Base-by-base conservation (phyloP, 2,113 vertebrate genomes). In the Smithornis capensis region DNA sequence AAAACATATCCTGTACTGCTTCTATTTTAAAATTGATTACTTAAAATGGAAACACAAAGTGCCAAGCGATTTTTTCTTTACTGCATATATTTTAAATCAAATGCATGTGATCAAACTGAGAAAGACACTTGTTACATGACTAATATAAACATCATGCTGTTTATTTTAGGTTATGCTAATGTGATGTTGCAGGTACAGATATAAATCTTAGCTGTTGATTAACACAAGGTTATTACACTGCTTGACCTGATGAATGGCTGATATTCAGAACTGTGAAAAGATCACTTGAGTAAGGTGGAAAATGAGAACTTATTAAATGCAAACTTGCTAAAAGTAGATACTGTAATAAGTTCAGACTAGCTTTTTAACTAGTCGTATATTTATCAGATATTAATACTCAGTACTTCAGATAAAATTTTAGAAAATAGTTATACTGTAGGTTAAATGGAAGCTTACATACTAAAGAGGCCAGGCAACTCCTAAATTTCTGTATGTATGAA, bases 181-280 rank as follows among this genome's bases (percentile, higher is more conserved):
- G 85, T 89, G 96, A 95, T 92, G 73, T 76, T 63, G 37, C 80
- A 96, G 96, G 89, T 93, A 96, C 95, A 97, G 97, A 96, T 97
- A 98, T 97, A 98, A 98, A 98, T 97, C 96, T 96, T 60, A 97
- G 97, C 92, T 98, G 97, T 97, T 98, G 98, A 98, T 98, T 98
- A 98, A 98, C 94, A 42, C 95, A 98, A 98, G 98, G 97, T 97
- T 96, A 97, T 97, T 95, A 93, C 92, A 97, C 94, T 96, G 95
- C 84, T 94, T 91, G 92, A 93, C 81, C 93, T 94, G 68, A 60
- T 88, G 90, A 98, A 98, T 79, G 97, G 97, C 60, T 92, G 98
- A 98, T 94, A 96, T 92, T 96, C 87, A 96, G 96, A 91, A 97
- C 79, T 97, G 92, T 96, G 97, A 98, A 98, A 95, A 96, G 96